Conservation (phyloP, 2,113 vertebrate species). For the Piprites chloris region DNA sequence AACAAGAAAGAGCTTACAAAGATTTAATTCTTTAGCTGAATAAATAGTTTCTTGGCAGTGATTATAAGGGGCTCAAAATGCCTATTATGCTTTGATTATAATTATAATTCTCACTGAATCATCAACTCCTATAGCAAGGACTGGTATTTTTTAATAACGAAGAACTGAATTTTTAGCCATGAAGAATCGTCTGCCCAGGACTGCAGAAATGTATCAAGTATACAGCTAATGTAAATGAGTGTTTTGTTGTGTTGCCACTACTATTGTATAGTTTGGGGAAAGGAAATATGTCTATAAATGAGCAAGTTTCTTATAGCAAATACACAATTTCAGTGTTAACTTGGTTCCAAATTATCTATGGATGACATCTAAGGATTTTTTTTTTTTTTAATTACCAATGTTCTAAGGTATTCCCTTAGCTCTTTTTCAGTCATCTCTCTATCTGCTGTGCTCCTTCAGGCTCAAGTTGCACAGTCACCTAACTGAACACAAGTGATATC, state of each 20-base stretch:
- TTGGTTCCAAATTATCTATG: neutral
- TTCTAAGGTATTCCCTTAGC: neutral
- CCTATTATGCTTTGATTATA: slow-evolving; percentile 52
- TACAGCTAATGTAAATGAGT: neutral
- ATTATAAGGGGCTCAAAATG: slow-evolving; percentile 12
- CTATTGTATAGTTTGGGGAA: neutral
- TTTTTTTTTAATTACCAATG: neutral
- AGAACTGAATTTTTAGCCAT: slow-evolving; percentile 13
- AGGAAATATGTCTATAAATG: neutral
- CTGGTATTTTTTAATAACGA: slow-evolving; percentile 33
- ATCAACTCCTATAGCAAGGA: slow-evolving; percentile 31
- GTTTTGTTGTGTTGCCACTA: neutral
- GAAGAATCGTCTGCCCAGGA: neutral
- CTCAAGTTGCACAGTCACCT: neutral
- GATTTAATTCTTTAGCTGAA: slow-evolving; percentile 58
- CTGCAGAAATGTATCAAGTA: neutral
- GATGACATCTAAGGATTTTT: neutral
- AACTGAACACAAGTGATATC: neutral
- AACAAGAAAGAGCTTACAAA: slow-evolving; percentile 48
- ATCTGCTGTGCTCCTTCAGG: neutral
- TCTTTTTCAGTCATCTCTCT: neutral
- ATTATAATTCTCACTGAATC: slow-evolving; percentile 47
- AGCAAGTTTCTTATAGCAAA: neutral
- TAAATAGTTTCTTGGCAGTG: slow-evolving; percentile 51
- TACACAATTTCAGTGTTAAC: neutral